These are phyloP conservation scores for Bagarius yarrelli DNA, from an alignment of 2,113 vertebrate genomes.

Conservation along the genomic window DNA sequence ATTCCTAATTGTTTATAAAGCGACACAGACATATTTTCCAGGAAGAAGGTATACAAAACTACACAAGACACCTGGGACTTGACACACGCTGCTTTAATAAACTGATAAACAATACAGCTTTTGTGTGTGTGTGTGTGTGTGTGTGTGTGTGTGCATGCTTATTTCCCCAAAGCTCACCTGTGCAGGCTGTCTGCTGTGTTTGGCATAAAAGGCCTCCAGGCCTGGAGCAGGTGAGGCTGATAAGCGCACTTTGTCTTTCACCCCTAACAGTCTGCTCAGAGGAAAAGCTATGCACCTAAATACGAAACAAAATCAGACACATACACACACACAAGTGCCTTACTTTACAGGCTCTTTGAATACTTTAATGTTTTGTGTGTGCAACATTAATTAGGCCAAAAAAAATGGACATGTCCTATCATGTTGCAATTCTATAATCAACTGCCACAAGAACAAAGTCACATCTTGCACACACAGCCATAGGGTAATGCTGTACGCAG, in stretches of 20 bases:
- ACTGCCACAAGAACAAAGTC: conserved; percentile 24
- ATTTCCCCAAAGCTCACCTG: conserved; percentile 65
- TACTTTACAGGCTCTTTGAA: background rate
- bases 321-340: background rate
- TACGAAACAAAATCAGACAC: conserved; percentile 26
- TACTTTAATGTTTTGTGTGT: background rate
- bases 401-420: conserved; percentile 18
- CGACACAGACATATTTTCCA: conserved; percentile 23
- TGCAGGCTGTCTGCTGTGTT: conserved; percentile 61
- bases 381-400: conserved; percentile 8
- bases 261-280: conserved; percentile 75
- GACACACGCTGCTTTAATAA: conserved; percentile 17
- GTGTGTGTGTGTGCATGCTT: background rate
- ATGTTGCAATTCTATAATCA: conserved; percentile 39
- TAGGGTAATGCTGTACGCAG: background rate
- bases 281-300: conserved; percentile 75
- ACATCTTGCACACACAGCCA: conserved; percentile 16
- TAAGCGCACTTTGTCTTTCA: conserved; percentile 69
- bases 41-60: conserved; percentile 24
- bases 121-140: background rate
- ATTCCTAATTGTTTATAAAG: conserved; percentile 5
- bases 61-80: background rate
- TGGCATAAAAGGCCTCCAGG: conserved; percentile 79
- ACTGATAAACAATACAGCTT: conserved; percentile 28
- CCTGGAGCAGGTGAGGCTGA: conserved; percentile 61